phyloP scores from a whole-genome alignment of 1,140 invertebrate species.

The Trigoniulus corallinus region DNA sequence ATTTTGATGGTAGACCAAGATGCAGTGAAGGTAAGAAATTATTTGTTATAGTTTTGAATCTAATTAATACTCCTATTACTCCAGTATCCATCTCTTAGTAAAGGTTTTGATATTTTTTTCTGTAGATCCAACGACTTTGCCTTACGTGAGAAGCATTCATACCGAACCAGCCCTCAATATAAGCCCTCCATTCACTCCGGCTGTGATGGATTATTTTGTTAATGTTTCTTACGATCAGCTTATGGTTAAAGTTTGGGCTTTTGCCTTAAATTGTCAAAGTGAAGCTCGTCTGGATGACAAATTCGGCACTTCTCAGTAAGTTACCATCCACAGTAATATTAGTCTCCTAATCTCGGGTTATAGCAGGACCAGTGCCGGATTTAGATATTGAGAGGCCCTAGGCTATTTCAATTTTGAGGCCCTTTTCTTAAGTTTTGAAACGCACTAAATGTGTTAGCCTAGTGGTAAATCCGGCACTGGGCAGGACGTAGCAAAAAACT shows the following conservation, averaged over 20 bases:
- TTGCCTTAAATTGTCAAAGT: constrained; percentile 22
- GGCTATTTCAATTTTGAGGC: too few species aligned
- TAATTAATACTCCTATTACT: not conserved
- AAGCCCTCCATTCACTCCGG: constrained; percentile 20
- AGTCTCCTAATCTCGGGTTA: too few species aligned
- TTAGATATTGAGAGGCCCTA: too few species aligned
- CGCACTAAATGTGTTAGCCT: too few species aligned
- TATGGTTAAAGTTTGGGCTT: constrained; percentile 19
- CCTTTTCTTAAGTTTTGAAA: too few species aligned
- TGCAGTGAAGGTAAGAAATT: constrained; percentile 8
- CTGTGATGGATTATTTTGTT: constrained; percentile 18
- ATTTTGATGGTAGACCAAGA: not conserved
- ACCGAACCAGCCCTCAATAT: constrained; percentile 18
- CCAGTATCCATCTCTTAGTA: not conserved
- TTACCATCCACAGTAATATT: too few species aligned
- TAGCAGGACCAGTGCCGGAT: too few species aligned
- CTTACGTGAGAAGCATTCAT: constrained; percentile 19
- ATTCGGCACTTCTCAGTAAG: constrained; percentile 22
- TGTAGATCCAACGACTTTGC: constrained; percentile 17
- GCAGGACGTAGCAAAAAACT: too few species aligned
- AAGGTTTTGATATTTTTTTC: not conserved
- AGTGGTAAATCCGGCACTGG: too few species aligned
- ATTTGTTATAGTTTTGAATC: not conserved
- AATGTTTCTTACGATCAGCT: constrained; percentile 22
- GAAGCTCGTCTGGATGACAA: constrained; percentile 24